These are phyloP conservation scores for Hybos culiciformis DNA, from an alignment of 2,888 invertebrate genomes.

Conservation along the genomic window DNA sequence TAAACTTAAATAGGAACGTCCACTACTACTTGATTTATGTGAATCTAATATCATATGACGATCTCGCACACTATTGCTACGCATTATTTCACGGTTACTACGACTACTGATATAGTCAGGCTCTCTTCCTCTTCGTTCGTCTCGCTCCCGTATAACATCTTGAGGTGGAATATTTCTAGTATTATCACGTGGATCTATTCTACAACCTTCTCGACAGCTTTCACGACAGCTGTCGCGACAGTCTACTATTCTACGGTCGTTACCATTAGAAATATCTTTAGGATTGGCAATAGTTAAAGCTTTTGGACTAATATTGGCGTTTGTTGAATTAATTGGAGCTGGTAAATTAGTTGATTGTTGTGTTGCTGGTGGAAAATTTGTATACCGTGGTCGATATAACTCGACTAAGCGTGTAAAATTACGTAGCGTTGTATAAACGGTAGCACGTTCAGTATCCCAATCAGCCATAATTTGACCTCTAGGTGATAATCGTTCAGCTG, in stretches of 20 bases:
- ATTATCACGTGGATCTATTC: not conserved
- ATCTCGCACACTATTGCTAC: slow-evolving; percentile 21
- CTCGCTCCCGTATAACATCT: not conserved
- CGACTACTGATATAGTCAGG: not conserved
- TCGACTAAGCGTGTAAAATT: slow-evolving; percentile 71
- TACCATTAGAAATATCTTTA: slow-evolving; percentile 16
- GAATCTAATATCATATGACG: slow-evolving; percentile 14
- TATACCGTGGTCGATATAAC: slow-evolving; percentile 37
- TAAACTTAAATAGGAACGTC: slow-evolving; percentile 15
- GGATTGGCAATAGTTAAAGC: slow-evolving; percentile 10
- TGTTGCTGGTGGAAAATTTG: slow-evolving; percentile 13
- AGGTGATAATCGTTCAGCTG: slow-evolving; percentile 20
- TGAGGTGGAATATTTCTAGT: not conserved
- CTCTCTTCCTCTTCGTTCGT: not conserved
- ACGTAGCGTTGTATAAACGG: slow-evolving; percentile 63
- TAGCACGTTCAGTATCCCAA: slow-evolving; percentile 49
- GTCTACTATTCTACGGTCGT: slow-evolving; percentile 7
- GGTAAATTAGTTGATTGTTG: not conserved
- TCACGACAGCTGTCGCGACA: too few species aligned
- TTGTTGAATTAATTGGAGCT: slow-evolving; percentile 3
- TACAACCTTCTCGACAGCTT: slow-evolving; percentile 9
- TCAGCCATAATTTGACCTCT: slow-evolving; percentile 38
- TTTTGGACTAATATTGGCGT: slow-evolving; percentile 11
- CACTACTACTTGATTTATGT: slow-evolving; percentile 12
- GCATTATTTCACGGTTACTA: slow-evolving; percentile 16